Evolutionary conservation across 1,140 invertebrate genomes (phyloP).

Genomic region (Apocrypta bakeri): DNA sequence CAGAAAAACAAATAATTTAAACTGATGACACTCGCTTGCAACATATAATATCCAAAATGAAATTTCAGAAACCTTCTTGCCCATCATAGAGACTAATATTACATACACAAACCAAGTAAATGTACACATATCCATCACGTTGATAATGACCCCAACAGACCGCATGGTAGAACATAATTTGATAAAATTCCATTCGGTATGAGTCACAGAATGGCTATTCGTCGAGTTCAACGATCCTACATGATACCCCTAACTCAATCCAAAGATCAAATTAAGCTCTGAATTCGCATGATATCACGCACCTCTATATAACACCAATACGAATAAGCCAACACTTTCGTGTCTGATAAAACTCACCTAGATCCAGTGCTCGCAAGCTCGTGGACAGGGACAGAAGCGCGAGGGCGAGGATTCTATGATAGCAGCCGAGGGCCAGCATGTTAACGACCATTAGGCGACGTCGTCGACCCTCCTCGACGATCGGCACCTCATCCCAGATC

Average conservation of each 20-base stretch:
- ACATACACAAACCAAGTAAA: too few species aligned
- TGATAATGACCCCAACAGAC: too few species aligned
- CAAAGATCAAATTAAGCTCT: not conserved
- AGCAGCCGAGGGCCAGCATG: conserved; percentile 64
- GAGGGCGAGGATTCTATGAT: conserved; percentile 63
- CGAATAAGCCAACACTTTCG: too few species aligned
- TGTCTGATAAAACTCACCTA: conserved; percentile 61
- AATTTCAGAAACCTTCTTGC: too few species aligned
- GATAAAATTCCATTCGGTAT: too few species aligned
- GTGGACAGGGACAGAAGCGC: conserved; percentile 62
- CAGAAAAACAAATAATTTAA: too few species aligned
- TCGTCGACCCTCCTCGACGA: conserved; percentile 57
- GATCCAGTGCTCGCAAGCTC: conserved; percentile 57
- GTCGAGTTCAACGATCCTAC: not conserved
- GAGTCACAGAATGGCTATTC: not conserved
- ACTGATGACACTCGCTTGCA: too few species aligned
- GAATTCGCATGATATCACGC: too few species aligned
- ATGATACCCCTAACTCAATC: not conserved
- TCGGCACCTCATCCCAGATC: conserved; percentile 66
- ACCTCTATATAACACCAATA: not conserved
- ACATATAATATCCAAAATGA: too few species aligned
- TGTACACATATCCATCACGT: too few species aligned
- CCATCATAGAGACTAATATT: too few species aligned
- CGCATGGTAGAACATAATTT: too few species aligned
- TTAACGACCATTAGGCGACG: conserved; percentile 63